Percentiles rank a stretch among this genome's conserved stretches.
phyloP scores from a whole-genome alignment of 2,113 vertebrate genomes.

The Pongo abelii region DNA sequence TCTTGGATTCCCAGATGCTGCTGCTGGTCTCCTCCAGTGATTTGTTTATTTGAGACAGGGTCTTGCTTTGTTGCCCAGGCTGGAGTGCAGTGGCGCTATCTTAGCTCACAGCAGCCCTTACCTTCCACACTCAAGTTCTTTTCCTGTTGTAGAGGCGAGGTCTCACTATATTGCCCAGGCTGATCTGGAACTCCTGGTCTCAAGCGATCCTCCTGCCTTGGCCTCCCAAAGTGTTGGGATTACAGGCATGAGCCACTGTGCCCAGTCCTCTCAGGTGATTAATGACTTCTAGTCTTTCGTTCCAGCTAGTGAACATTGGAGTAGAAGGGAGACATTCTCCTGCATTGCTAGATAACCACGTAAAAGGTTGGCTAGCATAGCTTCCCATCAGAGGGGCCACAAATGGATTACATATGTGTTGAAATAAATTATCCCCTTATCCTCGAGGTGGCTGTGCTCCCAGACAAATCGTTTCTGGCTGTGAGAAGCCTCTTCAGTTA shows the following conservation, averaged over 20 bases:
- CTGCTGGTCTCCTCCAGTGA: not conserved
- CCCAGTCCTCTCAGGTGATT: not conserved
- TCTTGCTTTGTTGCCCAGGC: no score
- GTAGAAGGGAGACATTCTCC: not conserved
- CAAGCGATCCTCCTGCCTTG: no score
- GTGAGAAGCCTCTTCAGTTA: not conserved
- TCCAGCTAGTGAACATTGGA: not conserved
- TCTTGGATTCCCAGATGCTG: not conserved
- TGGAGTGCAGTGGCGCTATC: no score
- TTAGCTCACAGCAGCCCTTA: no score
- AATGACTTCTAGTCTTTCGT: constrained; percentile 12
- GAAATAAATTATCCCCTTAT: not conserved
- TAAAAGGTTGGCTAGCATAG: not conserved
- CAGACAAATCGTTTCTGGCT: not conserved
- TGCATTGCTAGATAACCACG: not conserved
- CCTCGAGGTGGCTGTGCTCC: not conserved
- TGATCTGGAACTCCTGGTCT: no score
- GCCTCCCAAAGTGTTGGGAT: no score
- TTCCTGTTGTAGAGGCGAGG: no score
- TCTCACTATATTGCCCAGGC: no score
- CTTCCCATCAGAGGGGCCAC: not conserved
- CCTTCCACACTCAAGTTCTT: no score
- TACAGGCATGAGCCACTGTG: no score
- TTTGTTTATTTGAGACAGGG: no score
- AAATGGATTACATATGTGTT: not conserved